Conservation (phyloP, 2,797 vertebrate genomes). For the Sebastes goodei region DNA sequence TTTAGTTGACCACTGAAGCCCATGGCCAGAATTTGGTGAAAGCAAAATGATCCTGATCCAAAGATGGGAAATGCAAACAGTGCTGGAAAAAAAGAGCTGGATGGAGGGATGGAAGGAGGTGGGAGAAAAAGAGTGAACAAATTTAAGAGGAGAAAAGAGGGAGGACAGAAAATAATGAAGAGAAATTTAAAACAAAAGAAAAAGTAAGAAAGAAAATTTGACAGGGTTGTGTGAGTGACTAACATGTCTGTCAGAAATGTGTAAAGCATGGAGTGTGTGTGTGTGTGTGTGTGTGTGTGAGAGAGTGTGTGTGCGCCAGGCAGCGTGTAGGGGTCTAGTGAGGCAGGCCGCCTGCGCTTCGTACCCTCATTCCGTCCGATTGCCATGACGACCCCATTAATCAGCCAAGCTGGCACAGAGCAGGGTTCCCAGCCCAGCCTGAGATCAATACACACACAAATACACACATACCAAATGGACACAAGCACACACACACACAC, state of each 20-base stretch:
- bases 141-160: neutral
- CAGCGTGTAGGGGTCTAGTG: slow-evolving; percentile 83
- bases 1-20: neutral
- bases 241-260: slow-evolving; percentile 57
- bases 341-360: slow-evolving; percentile 88
- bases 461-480: slow-evolving; percentile 60
- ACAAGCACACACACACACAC: slow-evolving; percentile 15
- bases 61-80: neutral
- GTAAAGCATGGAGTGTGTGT: slow-evolving; percentile 45
- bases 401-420: slow-evolving; percentile 98
- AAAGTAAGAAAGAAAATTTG: slow-evolving; percentile 45
- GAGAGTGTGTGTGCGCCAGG: slow-evolving; percentile 59
- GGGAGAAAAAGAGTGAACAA: neutral
- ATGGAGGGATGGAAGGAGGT: neutral
- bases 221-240: slow-evolving; percentile 61
- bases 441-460: slow-evolving; percentile 94
- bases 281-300: slow-evolving; percentile 28
- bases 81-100: neutral
- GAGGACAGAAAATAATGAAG: neutral
- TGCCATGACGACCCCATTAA: slow-evolving; percentile 99
- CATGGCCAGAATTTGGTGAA: neutral
- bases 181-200: neutral
- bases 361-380: slow-evolving; percentile 99
- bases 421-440: slow-evolving; percentile 94
- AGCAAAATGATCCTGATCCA: neutral